phyloP scores from a whole-genome alignment of 2,113 vertebrate genomes.

The Dromiciops gliroides region DNA sequence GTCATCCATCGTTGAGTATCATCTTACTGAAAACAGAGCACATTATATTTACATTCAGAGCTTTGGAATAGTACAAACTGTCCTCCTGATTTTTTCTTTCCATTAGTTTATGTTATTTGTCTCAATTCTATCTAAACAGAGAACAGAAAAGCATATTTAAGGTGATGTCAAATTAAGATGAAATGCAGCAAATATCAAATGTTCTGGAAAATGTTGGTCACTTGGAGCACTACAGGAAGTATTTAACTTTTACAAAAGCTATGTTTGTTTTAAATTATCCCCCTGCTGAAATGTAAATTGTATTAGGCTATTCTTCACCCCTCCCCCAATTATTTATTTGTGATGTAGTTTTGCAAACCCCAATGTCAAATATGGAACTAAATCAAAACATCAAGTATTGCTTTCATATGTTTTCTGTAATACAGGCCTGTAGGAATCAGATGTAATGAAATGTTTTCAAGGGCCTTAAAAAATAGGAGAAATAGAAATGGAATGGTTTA shows the following conservation, averaged over 20 bases:
- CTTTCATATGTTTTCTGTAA: background rate
- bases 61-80: slow-evolving; percentile 1
- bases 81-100: slow-evolving; percentile 24
- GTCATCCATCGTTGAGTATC: slow-evolving; percentile 8
- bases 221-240: background rate
- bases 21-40: slow-evolving; percentile 28
- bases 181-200: slow-evolving; percentile 49
- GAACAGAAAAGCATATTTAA: slow-evolving; percentile 22
- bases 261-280: slow-evolving; percentile 32
- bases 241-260: slow-evolving; percentile 14
- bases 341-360: slow-evolving; percentile 37
- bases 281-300: slow-evolving; percentile 34
- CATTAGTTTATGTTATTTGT: slow-evolving; percentile 46
- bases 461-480: slow-evolving; percentile 30
- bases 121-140: slow-evolving; percentile 18
- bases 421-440: slow-evolving; percentile 27
- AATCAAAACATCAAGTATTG: slow-evolving; percentile 43
- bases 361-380: slow-evolving; percentile 22
- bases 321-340: background rate
- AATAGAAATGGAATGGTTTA: slow-evolving; percentile 50
- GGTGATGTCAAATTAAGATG: slow-evolving; percentile 33
- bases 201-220: slow-evolving; percentile 26
- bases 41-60: slow-evolving; percentile 31
- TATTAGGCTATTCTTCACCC: slow-evolving; percentile 35
- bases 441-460: slow-evolving; percentile 38